Percentiles rank a stretch among this genome's conserved stretches.
These are phyloP conservation scores for Mungos mungo DNA, from an alignment of 2,113 vertebrate genomes.

Conservation along the genomic window DNA sequence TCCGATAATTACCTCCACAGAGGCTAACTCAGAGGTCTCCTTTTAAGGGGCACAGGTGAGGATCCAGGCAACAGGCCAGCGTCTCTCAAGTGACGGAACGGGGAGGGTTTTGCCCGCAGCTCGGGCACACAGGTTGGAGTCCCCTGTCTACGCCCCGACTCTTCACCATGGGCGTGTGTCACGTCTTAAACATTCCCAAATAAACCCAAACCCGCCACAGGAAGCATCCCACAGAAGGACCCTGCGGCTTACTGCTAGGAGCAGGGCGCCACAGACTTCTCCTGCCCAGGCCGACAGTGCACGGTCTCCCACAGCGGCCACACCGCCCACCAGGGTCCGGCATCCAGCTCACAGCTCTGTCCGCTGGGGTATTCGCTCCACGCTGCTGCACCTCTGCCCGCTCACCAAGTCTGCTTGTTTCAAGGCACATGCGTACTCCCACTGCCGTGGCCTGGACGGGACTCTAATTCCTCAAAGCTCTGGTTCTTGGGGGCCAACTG, in stretches of 20 bases:
- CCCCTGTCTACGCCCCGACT: background rate
- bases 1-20: background rate
- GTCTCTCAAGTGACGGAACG: background rate
- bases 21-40: background rate
- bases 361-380: background rate
- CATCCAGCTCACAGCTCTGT: background rate
- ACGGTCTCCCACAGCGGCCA: background rate
- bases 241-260: background rate
- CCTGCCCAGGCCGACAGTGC: background rate
- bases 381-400: background rate
- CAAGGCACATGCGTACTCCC: background rate
- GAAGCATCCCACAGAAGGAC: background rate
- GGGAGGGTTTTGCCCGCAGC: background rate
- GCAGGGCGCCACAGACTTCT: background rate
- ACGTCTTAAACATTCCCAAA: conserved; percentile 12
- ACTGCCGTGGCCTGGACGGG: background rate
- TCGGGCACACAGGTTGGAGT: background rate
- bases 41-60: background rate
- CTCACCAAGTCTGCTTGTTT: background rate
- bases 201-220: background rate
- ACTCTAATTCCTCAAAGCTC: background rate
- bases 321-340: background rate
- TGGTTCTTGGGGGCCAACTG: conserved; percentile 6
- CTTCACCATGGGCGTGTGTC: background rate
- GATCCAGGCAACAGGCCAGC: background rate